phyloP scores from a whole-genome alignment of 1,140 invertebrate species.

The Camponotus floridanus region DNA sequence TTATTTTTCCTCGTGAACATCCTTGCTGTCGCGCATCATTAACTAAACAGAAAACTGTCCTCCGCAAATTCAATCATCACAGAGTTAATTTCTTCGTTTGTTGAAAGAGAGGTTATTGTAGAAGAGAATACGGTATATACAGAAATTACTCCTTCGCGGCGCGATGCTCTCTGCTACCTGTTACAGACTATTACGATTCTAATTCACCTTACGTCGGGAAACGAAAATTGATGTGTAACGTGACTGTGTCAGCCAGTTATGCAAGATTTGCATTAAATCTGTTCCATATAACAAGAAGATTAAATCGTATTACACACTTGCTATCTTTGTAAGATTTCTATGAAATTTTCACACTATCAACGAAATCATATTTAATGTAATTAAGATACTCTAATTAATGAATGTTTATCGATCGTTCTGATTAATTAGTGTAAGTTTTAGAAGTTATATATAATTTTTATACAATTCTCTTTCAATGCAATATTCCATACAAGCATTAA shows the following conservation, averaged over 20 bases:
- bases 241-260: constrained; percentile 10
- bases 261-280: constrained; percentile 11
- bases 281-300: constrained; percentile 3
- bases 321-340: constrained; percentile 5
- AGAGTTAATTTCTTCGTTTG: constrained; percentile 34
- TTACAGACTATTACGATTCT: constrained; percentile 18
- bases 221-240: constrained; percentile 19
- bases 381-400: neutral
- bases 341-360: neutral
- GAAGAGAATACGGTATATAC: neutral
- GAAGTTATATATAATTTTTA: neutral
- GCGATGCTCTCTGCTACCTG: neutral
- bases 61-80: constrained; percentile 11
- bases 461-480: too few relatives aligned
- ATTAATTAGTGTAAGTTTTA: neutral
- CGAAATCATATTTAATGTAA: constrained; percentile 4
- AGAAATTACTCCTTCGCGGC: constrained; percentile 10
- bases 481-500: neutral
- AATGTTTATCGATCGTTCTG: neutral
- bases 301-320: neutral
- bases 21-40: constrained; percentile 6
- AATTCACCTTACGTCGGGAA: constrained; percentile 34
- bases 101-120: constrained; percentile 8
- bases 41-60: constrained; percentile 50
- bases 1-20: neutral